These are phyloP conservation scores for Saccostrea cuccullata DNA, from an alignment of 1,140 invertebrate species.

Conservation along the genomic window DNA sequence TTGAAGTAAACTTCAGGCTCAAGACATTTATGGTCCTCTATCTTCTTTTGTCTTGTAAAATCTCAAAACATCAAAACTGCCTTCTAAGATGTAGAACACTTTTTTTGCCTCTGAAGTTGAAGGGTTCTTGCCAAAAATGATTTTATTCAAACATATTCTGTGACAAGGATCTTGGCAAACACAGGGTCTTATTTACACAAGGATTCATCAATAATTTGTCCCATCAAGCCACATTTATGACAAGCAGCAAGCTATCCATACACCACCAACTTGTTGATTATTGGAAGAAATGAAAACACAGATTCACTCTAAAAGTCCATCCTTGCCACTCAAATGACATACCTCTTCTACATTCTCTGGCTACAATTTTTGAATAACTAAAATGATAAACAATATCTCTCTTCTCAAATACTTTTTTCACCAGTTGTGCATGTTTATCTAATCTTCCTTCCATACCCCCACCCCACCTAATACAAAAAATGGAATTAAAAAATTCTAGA, in stretches of 20 bases:
- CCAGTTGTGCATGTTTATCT: too few relatives aligned
- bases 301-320: conserved; percentile 5
- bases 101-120: conserved; percentile 31
- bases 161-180: conserved; percentile 32
- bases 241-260: conserved; percentile 9
- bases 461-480: neutral
- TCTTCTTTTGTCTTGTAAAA: conserved; percentile 14
- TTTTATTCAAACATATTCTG: conserved; percentile 30
- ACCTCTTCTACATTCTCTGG: neutral
- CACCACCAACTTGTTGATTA: conserved; percentile 28
- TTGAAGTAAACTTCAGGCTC: neutral
- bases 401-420: too few relatives aligned
- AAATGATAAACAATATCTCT: neutral
- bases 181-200: conserved; percentile 34
- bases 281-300: neutral
- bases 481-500: neutral
- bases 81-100: neutral
- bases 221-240: conserved; percentile 22
- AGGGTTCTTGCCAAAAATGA: conserved; percentile 19
- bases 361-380: neutral
- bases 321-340: neutral
- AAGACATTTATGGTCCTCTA: neutral
- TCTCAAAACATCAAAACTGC: neutral
- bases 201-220: conserved; percentile 28
- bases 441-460: too few relatives aligned